These are phyloP conservation scores for Alviniconcha marisindica DNA, from an alignment of 1,140 invertebrate genomes.

Conservation along the genomic window DNA sequence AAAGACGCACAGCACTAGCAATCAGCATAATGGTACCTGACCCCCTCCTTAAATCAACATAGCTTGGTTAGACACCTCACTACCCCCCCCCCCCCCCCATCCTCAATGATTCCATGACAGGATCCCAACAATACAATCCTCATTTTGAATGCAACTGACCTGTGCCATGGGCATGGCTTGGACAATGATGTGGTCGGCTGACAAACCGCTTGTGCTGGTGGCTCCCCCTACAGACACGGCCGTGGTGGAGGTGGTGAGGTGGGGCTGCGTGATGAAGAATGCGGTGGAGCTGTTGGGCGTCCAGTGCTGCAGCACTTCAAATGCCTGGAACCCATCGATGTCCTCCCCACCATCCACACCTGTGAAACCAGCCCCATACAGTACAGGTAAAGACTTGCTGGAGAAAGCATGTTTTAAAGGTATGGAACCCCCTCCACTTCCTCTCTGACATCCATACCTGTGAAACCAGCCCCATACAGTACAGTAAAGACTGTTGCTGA, in stretches of 20 bases:
- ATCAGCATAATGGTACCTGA: neutral
- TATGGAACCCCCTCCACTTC: too few species aligned
- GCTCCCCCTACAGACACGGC: constrained; percentile 33
- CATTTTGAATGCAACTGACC: neutral
- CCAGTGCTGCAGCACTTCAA: constrained; percentile 66
- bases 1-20: neutral
- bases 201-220: constrained; percentile 52
- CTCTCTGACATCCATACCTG: too few species aligned
- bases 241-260: constrained; percentile 51
- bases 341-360: constrained; percentile 39
- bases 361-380: too few species aligned
- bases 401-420: too few species aligned
- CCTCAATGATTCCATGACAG: too few species aligned
- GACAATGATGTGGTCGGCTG: constrained; percentile 71
- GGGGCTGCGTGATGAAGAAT: constrained; percentile 69
- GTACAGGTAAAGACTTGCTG: too few species aligned
- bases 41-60: too few species aligned
- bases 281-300: constrained; percentile 58
- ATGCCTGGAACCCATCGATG: constrained; percentile 58
- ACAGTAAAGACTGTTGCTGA: too few species aligned
- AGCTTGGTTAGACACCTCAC: too few species aligned
- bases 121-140: too few species aligned
- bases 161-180: constrained; percentile 65
- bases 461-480: too few species aligned
- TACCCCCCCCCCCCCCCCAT: neutral